Evolutionary conservation across 2,888 invertebrate species (phyloP).

Genomic region (Mellilla xanthometata): DNA sequence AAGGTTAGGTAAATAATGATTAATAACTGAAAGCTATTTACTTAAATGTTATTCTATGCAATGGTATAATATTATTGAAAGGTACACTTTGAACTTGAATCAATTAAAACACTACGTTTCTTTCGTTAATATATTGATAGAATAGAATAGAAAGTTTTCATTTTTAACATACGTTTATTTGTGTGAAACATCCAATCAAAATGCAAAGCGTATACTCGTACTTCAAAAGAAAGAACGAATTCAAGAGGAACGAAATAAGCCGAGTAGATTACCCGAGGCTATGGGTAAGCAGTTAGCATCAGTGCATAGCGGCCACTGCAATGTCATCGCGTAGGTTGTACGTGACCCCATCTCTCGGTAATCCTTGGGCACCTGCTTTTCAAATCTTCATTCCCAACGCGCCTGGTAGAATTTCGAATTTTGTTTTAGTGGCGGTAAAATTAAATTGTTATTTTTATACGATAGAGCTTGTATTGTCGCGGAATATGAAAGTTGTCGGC

Average conservation of each 20-base stretch:
- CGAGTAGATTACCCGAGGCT: constrained; percentile 47
- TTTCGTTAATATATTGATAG: too few species aligned
- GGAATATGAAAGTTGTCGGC: constrained; percentile 6
- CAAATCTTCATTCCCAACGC: constrained; percentile 51
- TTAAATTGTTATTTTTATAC: constrained; percentile 33
- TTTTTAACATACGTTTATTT: too few species aligned
- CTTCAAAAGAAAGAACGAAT: neutral
- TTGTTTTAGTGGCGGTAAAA: constrained; percentile 29
- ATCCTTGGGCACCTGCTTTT: constrained; percentile 76
- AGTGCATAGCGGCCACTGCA: constrained; percentile 60
- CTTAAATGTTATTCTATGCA: too few species aligned
- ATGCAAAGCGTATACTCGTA: too few species aligned
- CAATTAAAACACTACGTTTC: too few species aligned
- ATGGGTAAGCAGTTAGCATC: constrained; percentile 50
- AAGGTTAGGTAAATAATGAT: constrained; percentile 29
- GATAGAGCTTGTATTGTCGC: constrained; percentile 21
- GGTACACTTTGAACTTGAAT: too few species aligned
- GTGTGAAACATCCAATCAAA: too few species aligned
- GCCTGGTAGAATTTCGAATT: constrained; percentile 31
- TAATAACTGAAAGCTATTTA: constrained; percentile 16
- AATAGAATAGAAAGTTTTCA: too few species aligned
- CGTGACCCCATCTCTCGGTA: constrained; percentile 75
- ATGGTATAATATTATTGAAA: too few species aligned
- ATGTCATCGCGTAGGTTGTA: constrained; percentile 74
- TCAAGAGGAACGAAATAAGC: neutral